phyloP scores from a whole-genome alignment of 2,113 vertebrate species.

The Nipponia nippon region DNA sequence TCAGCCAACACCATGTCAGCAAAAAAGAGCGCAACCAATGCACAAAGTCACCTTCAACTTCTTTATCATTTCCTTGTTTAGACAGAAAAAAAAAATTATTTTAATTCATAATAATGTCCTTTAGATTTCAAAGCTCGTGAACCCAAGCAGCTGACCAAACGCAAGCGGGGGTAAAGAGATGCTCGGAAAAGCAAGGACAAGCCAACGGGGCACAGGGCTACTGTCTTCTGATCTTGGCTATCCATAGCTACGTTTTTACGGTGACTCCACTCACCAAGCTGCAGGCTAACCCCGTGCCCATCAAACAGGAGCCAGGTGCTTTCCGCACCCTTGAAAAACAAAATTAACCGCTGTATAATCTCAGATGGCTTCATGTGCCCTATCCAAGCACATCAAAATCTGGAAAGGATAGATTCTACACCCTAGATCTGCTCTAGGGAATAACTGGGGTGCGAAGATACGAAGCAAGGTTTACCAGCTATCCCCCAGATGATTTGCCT shows the following conservation, averaged over 20 bases:
- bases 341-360: rapidly evolving
- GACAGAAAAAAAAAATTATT: not conserved
- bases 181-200: not conserved
- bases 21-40: not conserved
- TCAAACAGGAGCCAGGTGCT: not conserved
- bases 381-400: not conserved
- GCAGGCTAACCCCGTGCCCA: not conserved
- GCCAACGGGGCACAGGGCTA: not conserved
- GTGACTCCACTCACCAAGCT: not conserved
- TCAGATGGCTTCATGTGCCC: rapidly evolving
- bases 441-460: not conserved
- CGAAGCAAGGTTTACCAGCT: not conserved
- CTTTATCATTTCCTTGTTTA: not conserved
- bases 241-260: rapidly evolving
- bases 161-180: rapidly evolving
- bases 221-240: not conserved
- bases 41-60: slow-evolving; percentile 14
- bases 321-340: not conserved
- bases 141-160: not conserved
- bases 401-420: not conserved
- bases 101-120: not conserved
- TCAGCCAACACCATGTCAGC: not conserved
- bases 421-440: not conserved
- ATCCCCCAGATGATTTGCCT: not conserved
- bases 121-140: not conserved